Evolutionary conservation across 2,113 vertebrate genomes (phyloP).

Genomic region (Leuciscus idus): DNA sequence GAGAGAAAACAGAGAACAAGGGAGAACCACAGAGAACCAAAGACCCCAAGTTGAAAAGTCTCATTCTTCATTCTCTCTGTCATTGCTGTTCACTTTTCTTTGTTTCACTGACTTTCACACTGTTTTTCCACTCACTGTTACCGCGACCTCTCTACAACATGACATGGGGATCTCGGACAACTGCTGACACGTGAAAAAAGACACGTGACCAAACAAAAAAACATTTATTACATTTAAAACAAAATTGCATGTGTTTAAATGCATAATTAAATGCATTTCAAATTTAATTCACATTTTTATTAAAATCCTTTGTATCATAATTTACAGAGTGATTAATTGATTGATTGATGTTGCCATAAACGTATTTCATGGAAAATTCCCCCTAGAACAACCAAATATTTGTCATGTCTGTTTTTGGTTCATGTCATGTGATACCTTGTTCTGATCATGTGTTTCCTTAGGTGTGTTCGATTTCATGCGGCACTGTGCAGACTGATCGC

Average conservation of each 20-base stretch:
- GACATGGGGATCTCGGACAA: not conserved
- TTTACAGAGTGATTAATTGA: no score
- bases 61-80: constrained; percentile 24
- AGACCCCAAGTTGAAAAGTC: constrained; percentile 25
- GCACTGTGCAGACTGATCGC: no score
- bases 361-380: no score
- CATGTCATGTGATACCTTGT: no score
- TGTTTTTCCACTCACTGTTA: constrained; percentile 15
- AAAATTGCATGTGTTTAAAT: not conserved
- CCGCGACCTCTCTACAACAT: not conserved
- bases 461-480: no score
- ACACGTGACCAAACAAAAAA: not conserved
- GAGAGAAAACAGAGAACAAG: constrained; percentile 11
- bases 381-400: no score
- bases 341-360: no score
- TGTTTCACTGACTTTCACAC: constrained; percentile 34
- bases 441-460: no score
- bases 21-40: not conserved
- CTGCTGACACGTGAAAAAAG: no score
- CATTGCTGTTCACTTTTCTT: not conserved
- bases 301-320: no score
- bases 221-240: not conserved
- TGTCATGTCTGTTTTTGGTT: no score
- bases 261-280: not conserved
- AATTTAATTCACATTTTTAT: not conserved